Evolutionary conservation across 1,140 invertebrate genomes (phyloP), one percentile per base, ranked within the genome.

Genomic region (Temnothorax longispinosus): DNA sequence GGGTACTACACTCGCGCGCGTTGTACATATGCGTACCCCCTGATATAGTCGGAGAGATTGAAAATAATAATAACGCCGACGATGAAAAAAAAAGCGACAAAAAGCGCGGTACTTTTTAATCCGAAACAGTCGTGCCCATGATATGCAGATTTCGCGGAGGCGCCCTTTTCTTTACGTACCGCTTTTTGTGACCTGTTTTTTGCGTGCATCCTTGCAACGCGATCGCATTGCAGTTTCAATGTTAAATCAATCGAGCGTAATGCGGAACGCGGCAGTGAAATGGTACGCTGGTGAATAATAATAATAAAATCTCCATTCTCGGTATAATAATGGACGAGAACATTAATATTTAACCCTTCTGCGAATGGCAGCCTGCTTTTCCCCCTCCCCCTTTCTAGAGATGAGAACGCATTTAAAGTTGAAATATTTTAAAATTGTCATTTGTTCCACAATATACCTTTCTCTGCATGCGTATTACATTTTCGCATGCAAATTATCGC

Each of bases 81-180:
- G 56, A 35, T 21, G 65, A 35, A 27, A 52, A 60, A 84, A 67
- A 54, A 65, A 11, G 21, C 47, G 56, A 86, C 65, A 88, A 88
- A 87, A 75, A 67, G 32, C 27, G 62, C 10, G 64, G 87, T 87
- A 87, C 81, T 89, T 89, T 90, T 91, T 91, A 90, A 91, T 90
- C 87, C 84, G 35, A 84, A 75, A 86, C 77, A 76, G 81, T 90
- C 86, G 86, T 72, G 77, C 64, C 67, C 80, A 58, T 91, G 90
- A 91, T 91, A 90, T 91, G 90, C 90, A 92, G 90, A 91, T 91
- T 92, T 88, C 65, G 86, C 87, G 90, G 80, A 87, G 89, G 85
- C 71, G 86, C 85, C 71, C 75, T 87, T 47, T 74, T 86, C 74
- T 85, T 84, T 75, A 56, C 54, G 77, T 85, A n/a, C 85, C 44